phyloP scores from a whole-genome alignment of 2,888 invertebrate species.

The Petrolisthes cinctipes region DNA sequence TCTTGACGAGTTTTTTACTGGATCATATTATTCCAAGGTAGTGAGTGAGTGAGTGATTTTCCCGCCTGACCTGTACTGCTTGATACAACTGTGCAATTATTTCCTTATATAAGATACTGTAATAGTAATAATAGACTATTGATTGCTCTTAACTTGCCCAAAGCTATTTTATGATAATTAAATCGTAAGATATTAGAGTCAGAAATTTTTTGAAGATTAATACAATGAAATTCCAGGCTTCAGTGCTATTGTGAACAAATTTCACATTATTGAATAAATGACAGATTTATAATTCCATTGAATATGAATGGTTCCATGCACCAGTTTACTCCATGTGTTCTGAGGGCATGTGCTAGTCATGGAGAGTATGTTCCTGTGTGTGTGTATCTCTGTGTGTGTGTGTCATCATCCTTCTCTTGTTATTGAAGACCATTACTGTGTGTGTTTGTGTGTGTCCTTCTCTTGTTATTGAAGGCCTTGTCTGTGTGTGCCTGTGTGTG shows the following conservation, averaged over 20 bases:
- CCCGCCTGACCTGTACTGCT: constrained; percentile 26
- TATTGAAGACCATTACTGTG: too few species aligned
- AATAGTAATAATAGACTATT: constrained; percentile 6
- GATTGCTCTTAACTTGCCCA: constrained; percentile 7
- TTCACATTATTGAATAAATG: constrained; percentile 21
- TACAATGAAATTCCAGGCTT: constrained; percentile 26
- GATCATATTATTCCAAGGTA: constrained; percentile 30
- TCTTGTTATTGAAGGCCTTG: too few species aligned
- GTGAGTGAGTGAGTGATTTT: constrained; percentile 1
- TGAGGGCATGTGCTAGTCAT: constrained; percentile 51
- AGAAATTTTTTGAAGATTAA: constrained; percentile 18
- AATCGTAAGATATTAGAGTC: constrained; percentile 24
- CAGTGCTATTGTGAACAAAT: constrained; percentile 11
- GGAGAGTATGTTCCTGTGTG: constrained; percentile 38
- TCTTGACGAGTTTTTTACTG: constrained; percentile 24
- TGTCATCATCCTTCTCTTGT: too few species aligned
- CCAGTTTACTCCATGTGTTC: constrained; percentile 21
- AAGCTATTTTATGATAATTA: constrained; percentile 43
- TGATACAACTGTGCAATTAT: constrained; percentile 48
- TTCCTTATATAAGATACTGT: constrained; percentile 31
- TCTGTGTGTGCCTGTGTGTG: neutral
- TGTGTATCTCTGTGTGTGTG: neutral
- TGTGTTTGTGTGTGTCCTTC: neutral
- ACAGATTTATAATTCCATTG: constrained; percentile 19
- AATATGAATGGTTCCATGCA: constrained; percentile 12